Evolutionary conservation across 2,797 vertebrate species (phyloP).

Genomic region (Leuciscus waleckii): DNA sequence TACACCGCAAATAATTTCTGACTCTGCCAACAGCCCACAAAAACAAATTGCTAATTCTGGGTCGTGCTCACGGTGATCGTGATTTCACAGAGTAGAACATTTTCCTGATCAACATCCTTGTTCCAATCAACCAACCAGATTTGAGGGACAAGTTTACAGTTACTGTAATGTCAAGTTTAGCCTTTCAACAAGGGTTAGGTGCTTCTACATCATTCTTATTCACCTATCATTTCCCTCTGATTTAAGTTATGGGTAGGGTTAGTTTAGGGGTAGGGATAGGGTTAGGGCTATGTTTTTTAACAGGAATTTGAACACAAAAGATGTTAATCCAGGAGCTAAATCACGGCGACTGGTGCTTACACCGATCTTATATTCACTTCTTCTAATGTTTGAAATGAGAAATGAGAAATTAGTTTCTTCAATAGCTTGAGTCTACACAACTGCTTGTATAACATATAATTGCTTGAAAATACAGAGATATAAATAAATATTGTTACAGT

Average conservation of each 20-base stretch:
- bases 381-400: background rate
- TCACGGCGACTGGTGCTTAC: background rate
- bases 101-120: no score
- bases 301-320: no score
- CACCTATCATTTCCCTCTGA: no score
- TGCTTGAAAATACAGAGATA: background rate
- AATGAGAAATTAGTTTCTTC: background rate
- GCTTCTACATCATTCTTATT: no score
- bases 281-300: no score
- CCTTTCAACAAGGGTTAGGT: background rate
- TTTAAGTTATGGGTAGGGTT: no score
- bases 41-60: no score
- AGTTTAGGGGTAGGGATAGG: no score
- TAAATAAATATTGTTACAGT: background rate
- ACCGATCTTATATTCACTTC: background rate
- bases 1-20: background rate
- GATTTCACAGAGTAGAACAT: no score
- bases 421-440: background rate
- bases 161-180: background rate
- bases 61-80: no score
- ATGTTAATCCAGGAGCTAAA: no score
- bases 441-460: background rate
- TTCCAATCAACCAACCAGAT: background rate
- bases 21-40: background rate
- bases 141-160: background rate